These are phyloP conservation scores for Hystrix cristata DNA, from an alignment of 2,113 vertebrate genomes.

Conservation along the genomic window DNA sequence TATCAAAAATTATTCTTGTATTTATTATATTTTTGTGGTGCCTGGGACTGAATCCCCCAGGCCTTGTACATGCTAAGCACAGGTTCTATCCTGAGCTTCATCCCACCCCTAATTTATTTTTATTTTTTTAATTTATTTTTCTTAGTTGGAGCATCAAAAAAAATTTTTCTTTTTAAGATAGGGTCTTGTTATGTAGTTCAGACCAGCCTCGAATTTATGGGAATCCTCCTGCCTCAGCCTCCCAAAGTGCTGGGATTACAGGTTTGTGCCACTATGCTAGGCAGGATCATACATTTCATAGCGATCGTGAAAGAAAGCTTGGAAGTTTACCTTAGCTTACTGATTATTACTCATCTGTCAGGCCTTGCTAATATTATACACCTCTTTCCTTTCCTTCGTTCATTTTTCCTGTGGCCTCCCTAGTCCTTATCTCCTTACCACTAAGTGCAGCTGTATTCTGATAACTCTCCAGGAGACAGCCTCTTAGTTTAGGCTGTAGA, in stretches of 20 bases:
- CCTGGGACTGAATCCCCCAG: background rate
- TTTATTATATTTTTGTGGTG: background rate
- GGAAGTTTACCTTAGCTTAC: background rate
- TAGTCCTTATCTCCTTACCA: background rate
- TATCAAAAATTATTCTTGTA: constrained; percentile 39
- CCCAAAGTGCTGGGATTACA: background rate
- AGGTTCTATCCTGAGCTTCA: background rate
- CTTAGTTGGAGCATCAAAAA: background rate
- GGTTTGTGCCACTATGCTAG: background rate
- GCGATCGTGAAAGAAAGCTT: constrained; percentile 1
- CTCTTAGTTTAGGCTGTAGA: background rate
- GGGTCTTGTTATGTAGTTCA: background rate
- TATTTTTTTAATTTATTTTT: constrained; percentile 40
- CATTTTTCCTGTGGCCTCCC: background rate
- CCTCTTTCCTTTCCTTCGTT: background rate
- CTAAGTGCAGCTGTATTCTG: background rate
- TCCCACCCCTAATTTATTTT: background rate
- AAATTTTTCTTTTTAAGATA: background rate
- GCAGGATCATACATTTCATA: constrained; percentile 3
- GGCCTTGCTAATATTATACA: background rate
- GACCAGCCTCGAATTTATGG: background rate
- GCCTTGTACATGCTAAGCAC: background rate
- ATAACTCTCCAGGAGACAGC: background rate
- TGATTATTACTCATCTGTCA: background rate
- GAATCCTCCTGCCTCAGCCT: background rate